Conservation (phyloP, 2,113 vertebrate species). For the Edolisoma coerulescens region DNA sequence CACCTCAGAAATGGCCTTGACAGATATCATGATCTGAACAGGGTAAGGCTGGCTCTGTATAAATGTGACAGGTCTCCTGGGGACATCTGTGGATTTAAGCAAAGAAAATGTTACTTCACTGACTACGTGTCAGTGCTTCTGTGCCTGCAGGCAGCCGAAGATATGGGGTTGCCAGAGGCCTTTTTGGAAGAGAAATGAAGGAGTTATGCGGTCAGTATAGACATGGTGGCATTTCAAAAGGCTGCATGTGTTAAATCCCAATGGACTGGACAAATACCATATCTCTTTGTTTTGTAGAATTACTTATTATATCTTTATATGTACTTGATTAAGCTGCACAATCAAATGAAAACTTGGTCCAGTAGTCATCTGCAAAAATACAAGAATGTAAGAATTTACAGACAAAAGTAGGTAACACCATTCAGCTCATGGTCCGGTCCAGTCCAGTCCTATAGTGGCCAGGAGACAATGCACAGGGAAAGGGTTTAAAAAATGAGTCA, state of each 20-base stretch:
- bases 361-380: not conserved
- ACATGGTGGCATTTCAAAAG: not conserved
- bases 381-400: not conserved
- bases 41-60: not conserved
- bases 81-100: not conserved
- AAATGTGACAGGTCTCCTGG: not conserved
- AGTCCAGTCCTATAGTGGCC: not conserved
- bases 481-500: not conserved
- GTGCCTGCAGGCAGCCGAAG: not conserved
- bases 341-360: not conserved
- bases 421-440: not conserved
- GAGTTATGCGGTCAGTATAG: not conserved
- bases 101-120: not conserved
- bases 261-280: not conserved
- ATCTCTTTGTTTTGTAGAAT: not conserved
- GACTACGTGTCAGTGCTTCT: not conserved
- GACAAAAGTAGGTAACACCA: not conserved
- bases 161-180: not conserved
- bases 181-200: not conserved
- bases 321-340: not conserved
- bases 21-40: not conserved
- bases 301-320: not conserved
- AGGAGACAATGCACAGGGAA: not conserved
- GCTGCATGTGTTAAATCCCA: not conserved
- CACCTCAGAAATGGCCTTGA: not conserved